These are phyloP conservation scores for Cybosia mesomella DNA, from an alignment of 2,888 invertebrate genomes.

Conservation along the genomic window DNA sequence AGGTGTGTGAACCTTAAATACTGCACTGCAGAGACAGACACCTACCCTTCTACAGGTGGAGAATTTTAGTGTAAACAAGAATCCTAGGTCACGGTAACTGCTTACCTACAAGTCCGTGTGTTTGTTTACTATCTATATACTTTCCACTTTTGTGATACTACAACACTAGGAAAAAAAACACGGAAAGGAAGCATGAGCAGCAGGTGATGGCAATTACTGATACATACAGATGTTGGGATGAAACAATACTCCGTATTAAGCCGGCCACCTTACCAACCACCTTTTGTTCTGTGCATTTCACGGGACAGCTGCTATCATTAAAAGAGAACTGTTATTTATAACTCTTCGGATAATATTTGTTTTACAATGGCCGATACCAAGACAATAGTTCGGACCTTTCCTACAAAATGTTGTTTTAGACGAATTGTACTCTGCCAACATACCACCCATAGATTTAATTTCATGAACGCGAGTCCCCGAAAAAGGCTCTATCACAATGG, in stretches of 20 bases:
- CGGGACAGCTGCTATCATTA: constrained; percentile 72
- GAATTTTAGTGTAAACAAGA: no score
- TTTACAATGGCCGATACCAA: constrained; percentile 66
- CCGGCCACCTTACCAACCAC: constrained; percentile 51
- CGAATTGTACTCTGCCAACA: constrained; percentile 45
- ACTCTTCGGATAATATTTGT: constrained; percentile 70
- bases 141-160: background rate
- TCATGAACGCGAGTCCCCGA: constrained; percentile 62
- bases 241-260: constrained; percentile 50
- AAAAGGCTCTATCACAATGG: constrained; percentile 69
- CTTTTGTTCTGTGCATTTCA: constrained; percentile 54
- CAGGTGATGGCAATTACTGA: constrained; percentile 76
- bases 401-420: constrained; percentile 54
- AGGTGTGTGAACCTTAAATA: no score
- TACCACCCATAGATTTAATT: constrained; percentile 66
- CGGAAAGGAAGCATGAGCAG: constrained; percentile 57
- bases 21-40: no score
- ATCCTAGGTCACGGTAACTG: no score
- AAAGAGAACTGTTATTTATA: constrained; percentile 75
- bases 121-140: background rate
- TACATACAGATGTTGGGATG: constrained; percentile 61
- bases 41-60: no score
- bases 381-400: constrained; percentile 56
- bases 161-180: background rate
- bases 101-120: no score